Evolutionary conservation across 2,888 invertebrate genomes (phyloP).

Genomic region (Tyria jacobaeae): DNA sequence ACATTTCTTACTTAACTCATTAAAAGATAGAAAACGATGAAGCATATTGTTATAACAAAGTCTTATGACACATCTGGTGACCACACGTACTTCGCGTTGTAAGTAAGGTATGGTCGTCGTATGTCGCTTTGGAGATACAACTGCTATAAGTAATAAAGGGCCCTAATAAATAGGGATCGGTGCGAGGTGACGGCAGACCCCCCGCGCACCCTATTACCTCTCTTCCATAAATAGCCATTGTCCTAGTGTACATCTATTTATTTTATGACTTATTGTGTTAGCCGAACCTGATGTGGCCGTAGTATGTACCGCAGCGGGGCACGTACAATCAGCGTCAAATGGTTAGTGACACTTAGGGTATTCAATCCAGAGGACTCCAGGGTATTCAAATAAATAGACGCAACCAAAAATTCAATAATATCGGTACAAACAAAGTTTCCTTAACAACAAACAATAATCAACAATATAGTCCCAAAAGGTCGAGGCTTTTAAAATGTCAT

Average conservation of each 20-base stretch:
- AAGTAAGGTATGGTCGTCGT: background rate
- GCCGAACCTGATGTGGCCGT: background rate
- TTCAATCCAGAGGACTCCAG: no score
- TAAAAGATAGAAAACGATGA: no score
- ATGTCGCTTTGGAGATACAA: background rate
- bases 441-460: no score
- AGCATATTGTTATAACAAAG: background rate
- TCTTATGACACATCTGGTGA: background rate
- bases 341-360: no score
- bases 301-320: background rate
- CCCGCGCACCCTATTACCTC: background rate
- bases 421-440: no score
- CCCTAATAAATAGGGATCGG: background rate
- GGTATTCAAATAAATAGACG: no score
- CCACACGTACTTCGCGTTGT: background rate
- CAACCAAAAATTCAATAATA: no score
- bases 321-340: no score
- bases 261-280: constrained; percentile 15
- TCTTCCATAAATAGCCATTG: constrained; percentile 5
- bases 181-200: background rate
- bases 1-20: no score
- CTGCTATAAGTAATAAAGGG: background rate
- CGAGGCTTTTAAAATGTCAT: no score
- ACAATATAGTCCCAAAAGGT: no score
- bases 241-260: background rate